Evolutionary conservation across 2,888 invertebrate species (phyloP).

Genomic region (Nephrocerus scutellatus): DNA sequence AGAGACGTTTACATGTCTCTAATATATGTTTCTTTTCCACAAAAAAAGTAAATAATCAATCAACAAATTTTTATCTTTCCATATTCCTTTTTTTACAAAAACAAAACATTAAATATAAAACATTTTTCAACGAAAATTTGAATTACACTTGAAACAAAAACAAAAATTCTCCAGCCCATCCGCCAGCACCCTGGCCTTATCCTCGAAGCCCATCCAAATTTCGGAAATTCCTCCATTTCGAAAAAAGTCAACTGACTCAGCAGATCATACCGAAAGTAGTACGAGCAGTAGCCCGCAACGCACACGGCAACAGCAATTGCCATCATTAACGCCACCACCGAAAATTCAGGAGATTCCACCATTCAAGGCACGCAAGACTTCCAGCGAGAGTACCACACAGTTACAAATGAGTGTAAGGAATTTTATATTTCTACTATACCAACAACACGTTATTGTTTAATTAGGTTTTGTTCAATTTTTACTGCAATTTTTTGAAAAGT

Average conservation of each 20-base stretch:
- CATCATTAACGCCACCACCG: constrained; percentile 33
- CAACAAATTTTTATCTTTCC: no score
- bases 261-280: constrained; percentile 40
- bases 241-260: constrained; percentile 44
- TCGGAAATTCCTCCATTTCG: constrained; percentile 48
- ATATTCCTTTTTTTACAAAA: constrained; percentile 15
- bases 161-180: constrained; percentile 33
- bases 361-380: constrained; percentile 51
- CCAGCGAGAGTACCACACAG: constrained; percentile 50
- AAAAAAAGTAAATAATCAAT: no score
- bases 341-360: constrained; percentile 52
- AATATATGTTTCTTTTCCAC: no score
- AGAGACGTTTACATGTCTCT: no score
- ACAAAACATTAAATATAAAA: constrained; percentile 7
- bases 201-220: constrained; percentile 45
- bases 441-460: no score
- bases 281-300: constrained; percentile 41
- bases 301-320: constrained; percentile 22
- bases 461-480: no score
- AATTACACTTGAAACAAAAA: constrained; percentile 3
- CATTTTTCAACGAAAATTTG: no score
- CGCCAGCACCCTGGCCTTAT: constrained; percentile 36
- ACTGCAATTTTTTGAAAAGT: no score
- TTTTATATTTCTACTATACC: constrained; percentile 12
- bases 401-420: constrained; percentile 44